A percentile compares a stretch with the other conserved stretches of the same genome.
Evolutionary conservation across 2,113 vertebrate species (phyloP).

Genomic region (Chamaea fasciata): DNA sequence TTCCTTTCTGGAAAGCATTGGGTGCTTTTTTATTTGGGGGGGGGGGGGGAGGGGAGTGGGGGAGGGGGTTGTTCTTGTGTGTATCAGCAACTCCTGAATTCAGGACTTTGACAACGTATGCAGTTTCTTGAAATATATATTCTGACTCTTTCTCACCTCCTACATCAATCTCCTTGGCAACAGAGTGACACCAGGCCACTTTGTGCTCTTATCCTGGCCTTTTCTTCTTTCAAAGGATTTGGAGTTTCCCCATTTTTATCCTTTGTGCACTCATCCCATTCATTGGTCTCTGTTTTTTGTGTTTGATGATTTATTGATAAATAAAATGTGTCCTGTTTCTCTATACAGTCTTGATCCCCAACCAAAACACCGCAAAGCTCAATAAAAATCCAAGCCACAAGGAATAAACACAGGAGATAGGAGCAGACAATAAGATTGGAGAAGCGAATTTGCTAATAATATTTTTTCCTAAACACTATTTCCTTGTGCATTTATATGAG

Average conservation of each 20-base stretch:
- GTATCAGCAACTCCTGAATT: not conserved
- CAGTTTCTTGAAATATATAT: not conserved
- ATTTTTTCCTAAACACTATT: not conserved
- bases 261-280: not conserved
- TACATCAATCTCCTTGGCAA: not conserved
- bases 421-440: not conserved
- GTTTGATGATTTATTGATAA: constrained; percentile 62
- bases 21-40: not conserved
- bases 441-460: not conserved
- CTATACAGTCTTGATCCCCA: not conserved
- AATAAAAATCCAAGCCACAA: not conserved
- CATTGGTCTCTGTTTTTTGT: not conserved
- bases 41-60: no score
- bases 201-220: constrained; percentile 2
- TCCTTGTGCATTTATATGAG: not conserved
- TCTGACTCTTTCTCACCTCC: not conserved
- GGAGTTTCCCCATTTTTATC: not conserved
- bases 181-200: not conserved
- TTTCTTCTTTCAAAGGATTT: constrained; percentile 36
- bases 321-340: not conserved
- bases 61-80: no score
- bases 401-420: not conserved
- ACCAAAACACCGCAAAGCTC: not conserved
- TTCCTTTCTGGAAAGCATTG: not conserved
- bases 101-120: not conserved